Percentiles rank a stretch among this genome's conserved stretches.
Conservation (phyloP, 2,113 vertebrate genomes). For the Cettia cetti region DNA sequence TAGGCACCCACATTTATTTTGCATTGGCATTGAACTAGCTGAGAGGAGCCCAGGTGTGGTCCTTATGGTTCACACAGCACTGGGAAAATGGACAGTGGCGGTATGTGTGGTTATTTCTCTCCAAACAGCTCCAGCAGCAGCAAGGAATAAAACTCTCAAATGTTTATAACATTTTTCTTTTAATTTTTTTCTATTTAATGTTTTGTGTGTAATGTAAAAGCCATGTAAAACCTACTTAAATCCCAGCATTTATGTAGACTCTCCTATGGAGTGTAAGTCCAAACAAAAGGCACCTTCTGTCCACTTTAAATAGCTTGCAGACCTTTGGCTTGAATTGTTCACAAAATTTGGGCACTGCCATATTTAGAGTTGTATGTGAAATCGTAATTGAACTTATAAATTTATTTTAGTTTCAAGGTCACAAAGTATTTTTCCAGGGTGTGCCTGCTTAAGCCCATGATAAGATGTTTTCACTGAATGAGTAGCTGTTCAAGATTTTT, state of each 20-base stretch:
- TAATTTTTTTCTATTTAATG: background rate
- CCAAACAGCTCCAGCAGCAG: background rate
- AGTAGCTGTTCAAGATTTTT: slow-evolving; percentile 12
- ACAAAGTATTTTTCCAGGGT: slow-evolving; percentile 30
- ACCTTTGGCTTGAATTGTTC: background rate
- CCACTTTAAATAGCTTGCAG: background rate
- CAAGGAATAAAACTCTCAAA: background rate
- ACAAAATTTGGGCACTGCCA: background rate
- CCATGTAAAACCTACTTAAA: background rate
- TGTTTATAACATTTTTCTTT: background rate
- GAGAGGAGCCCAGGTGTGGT: background rate
- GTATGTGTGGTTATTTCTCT: background rate
- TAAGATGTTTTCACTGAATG: slow-evolving; percentile 15
- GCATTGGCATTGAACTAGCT: background rate
- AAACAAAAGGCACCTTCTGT: background rate
- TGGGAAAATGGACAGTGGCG: background rate
- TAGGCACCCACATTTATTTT: background rate
- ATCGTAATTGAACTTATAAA: background rate
- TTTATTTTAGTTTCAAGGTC: slow-evolving; percentile 33
- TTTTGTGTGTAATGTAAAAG: background rate
- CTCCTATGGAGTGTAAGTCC: background rate
- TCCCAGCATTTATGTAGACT: background rate
- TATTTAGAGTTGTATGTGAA: background rate
- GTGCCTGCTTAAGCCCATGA: slow-evolving; percentile 18
- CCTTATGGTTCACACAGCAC: fast-evolving